Base-by-base conservation (phyloP, 2,797 vertebrate genomes). In the Varecia variegata region DNA sequence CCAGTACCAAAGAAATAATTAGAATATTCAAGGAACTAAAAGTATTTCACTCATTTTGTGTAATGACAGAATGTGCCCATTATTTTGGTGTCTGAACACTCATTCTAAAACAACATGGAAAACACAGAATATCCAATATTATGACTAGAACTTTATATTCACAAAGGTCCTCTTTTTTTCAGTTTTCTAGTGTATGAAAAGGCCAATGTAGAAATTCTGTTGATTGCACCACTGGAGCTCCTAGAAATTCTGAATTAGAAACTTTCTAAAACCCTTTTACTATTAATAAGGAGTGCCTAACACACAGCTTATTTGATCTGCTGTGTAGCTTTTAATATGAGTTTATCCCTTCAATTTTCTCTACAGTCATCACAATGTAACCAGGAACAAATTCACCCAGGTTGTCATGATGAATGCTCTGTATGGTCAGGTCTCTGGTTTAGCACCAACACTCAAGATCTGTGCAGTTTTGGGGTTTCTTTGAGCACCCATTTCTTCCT, bases 401-500 rank as follows among this genome's bases (percentile, higher is more conserved):
- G 65, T 2, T 12, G 5, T 68, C n/a, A 3, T 10, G 3, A 32
- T 68, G 43, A 94, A 52, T 5, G 4, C 3, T 62, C 73, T 21
- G 12, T 21, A 13, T 30, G 12, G 56, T 81, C 52, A 89, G 38
- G 21, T 68, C 65, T 21, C 38, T 65, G 32, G 8, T 40, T 95
- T 35, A 47, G 30, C 20, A 47, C 54, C 45, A 54, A 68, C 15
- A 35, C 32, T 65, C 83, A 56, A 90, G 11, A 93, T 43, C 67
- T 65, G 0, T n/a, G 40, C n/a, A 17, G 5, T 93, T 68, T 71
- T 47, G 30, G 30, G 14, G 27, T 81, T 77, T 86, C 65, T 73
- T 54, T 89, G 60, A 86, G 20, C 10, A n/a, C 7, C 13, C 3
- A 11, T 54, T 85, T 94, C 93, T 88, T 88, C 67, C 47, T 83